phyloP scores from a whole-genome alignment of 2,113 vertebrate species.

The Catharus fuscescens region DNA sequence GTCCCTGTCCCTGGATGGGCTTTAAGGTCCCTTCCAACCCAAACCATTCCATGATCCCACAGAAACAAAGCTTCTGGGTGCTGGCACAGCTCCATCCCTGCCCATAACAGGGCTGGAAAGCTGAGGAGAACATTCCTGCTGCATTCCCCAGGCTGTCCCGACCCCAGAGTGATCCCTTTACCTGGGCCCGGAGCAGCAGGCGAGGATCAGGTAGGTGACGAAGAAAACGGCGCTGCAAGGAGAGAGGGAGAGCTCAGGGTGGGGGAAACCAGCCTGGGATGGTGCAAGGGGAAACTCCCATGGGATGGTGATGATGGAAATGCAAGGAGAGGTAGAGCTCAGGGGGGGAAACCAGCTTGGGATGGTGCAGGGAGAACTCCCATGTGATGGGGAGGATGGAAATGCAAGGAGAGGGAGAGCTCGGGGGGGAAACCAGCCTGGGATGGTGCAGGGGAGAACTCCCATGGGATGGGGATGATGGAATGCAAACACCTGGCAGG shows the following conservation, averaged over 20 bases:
- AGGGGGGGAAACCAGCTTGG: no score
- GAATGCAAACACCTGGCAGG: not conserved
- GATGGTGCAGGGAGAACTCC: no score
- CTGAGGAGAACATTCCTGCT: not conserved
- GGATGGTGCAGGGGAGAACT: no score
- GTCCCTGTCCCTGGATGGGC: not conserved
- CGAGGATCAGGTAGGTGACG: slow-evolving; percentile 89
- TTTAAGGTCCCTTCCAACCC: not conserved
- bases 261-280: no score
- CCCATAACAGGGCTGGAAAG: not conserved
- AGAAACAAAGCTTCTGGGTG: not conserved
- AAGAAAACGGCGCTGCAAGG: slow-evolving; percentile 88
- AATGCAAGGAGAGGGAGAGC: not conserved
- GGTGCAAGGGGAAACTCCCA: no score
- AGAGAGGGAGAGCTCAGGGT: not conserved
- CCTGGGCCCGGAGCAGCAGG: slow-evolving; percentile 90
- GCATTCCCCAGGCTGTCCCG: not conserved
- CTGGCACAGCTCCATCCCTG: not conserved
- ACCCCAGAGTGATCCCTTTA: not conserved
- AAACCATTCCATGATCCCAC: not conserved
- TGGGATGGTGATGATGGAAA: no score
- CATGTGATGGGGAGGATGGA: no score
- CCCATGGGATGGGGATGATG: not conserved
- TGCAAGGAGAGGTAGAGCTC: no score
- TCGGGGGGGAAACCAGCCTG: not conserved